Percentiles rank a stretch among this genome's conserved stretches.
Conservation (phyloP, 1,140 invertebrate genomes). For the Megathymus violae region DNA sequence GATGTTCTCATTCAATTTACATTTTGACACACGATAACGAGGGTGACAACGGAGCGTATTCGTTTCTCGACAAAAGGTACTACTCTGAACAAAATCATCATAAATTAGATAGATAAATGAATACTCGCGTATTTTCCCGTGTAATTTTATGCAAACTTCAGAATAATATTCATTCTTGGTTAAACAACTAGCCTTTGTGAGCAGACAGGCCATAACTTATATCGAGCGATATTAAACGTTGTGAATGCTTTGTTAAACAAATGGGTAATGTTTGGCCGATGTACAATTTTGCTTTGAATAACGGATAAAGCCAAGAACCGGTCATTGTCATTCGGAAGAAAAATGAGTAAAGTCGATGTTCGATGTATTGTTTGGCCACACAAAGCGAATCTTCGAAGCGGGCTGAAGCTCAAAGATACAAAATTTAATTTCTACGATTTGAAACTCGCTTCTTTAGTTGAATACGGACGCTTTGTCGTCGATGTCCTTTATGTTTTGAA, state of each 20-base stretch:
- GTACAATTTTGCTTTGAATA: slow-evolving; percentile 54
- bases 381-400: slow-evolving; percentile 50
- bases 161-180: slow-evolving; percentile 15
- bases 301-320: slow-evolving; percentile 54
- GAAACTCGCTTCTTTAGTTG: slow-evolving; percentile 52
- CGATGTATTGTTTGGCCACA: slow-evolving; percentile 57
- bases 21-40: slow-evolving; percentile 45
- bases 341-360: slow-evolving; percentile 61
- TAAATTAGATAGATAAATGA: slow-evolving; percentile 45
- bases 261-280: slow-evolving; percentile 42
- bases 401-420: slow-evolving; percentile 57
- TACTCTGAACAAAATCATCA: slow-evolving; percentile 37
- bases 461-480: slow-evolving; percentile 58
- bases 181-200: slow-evolving; percentile 9
- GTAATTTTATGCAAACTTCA: slow-evolving; percentile 29
- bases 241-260: slow-evolving; percentile 27
- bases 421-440: slow-evolving; percentile 71
- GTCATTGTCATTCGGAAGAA: slow-evolving; percentile 65
- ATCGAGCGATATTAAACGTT: slow-evolving; percentile 13
- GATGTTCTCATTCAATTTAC: slow-evolving; percentile 69
- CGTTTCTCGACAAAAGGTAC: slow-evolving; percentile 30
- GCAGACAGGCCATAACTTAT: slow-evolving; percentile 6
- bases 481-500: slow-evolving; percentile 62
- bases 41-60: slow-evolving; percentile 31
- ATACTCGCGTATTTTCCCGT: slow-evolving; percentile 23